phyloP scores from a whole-genome alignment of 2,113 vertebrate species.

The Halichoerus grypus region DNA sequence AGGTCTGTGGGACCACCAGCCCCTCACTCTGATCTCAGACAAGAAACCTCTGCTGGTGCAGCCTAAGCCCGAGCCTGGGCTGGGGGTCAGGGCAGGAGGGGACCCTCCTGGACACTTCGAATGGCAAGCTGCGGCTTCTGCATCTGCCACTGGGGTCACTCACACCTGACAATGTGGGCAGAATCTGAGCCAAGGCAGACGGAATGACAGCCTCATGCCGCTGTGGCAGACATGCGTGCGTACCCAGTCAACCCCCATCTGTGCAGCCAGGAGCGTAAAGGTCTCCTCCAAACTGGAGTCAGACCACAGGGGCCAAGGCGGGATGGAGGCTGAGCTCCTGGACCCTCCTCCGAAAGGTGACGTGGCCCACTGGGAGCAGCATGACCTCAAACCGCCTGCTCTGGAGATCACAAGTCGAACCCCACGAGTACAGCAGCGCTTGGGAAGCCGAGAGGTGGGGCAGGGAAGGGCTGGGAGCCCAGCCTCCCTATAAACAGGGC shows the following conservation, averaged over 20 bases:
- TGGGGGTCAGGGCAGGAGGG: not conserved
- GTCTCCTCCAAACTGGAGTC: not conserved
- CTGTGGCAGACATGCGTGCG: accelerated
- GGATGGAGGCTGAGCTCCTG: not conserved
- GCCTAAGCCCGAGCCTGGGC: not conserved
- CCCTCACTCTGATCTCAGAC: not conserved
- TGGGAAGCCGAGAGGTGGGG: not conserved
- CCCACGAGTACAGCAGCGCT: not conserved
- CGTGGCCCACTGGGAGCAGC: accelerated
- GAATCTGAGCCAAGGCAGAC: not conserved
- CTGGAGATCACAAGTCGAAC: not conserved
- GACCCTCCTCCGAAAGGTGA: not conserved
- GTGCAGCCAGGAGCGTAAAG: accelerated
- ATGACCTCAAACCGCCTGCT: not conserved
- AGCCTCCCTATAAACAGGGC: not conserved
- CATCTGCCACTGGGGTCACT: not conserved
- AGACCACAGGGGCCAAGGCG: accelerated
- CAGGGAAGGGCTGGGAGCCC: not conserved
- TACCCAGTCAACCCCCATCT: not conserved
- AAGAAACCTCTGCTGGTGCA: not conserved
- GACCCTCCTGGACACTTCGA: accelerated
- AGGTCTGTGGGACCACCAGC: not conserved
- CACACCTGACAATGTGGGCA: accelerated
- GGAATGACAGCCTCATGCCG: not conserved
- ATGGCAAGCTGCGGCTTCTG: not conserved